Evolutionary conservation across 1,140 invertebrate species (phyloP).

Genomic region (Pogonognathellus flavescens): DNA sequence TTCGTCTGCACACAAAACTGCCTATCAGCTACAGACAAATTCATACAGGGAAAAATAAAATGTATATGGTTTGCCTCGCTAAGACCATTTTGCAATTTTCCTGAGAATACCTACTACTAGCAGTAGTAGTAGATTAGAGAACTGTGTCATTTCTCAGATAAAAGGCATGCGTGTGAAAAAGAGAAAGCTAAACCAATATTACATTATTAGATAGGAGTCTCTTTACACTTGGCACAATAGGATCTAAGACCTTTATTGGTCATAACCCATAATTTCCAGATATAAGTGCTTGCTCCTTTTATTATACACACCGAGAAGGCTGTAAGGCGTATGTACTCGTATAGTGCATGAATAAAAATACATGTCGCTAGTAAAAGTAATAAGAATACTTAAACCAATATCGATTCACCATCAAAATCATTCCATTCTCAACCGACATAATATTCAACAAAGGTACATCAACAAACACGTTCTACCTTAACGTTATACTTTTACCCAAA

Average conservation of each 20-base stretch:
- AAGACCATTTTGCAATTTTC: not conserved
- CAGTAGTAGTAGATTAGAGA: not conserved
- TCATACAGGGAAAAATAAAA: not conserved
- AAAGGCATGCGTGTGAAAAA: constrained; percentile 12
- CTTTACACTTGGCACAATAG: constrained; percentile 39
- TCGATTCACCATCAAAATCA: constrained; percentile 26
- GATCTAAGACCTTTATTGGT: constrained; percentile 28
- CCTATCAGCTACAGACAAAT: too few species aligned
- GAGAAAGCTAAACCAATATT: constrained; percentile 35
- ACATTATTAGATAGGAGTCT: constrained; percentile 28
- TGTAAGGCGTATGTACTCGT: constrained; percentile 15
- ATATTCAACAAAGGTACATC: too few species aligned
- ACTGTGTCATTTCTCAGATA: not conserved
- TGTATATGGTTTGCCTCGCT: not conserved
- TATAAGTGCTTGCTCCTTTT: constrained; percentile 2
- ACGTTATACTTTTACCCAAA: too few species aligned
- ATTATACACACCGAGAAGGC: not conserved
- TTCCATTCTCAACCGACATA: not conserved
- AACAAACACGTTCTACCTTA: too few species aligned
- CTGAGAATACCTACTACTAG: too few species aligned
- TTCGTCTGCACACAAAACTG: too few species aligned
- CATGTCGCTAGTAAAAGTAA: not conserved
- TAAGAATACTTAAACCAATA: not conserved
- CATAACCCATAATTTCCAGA: constrained; percentile 38
- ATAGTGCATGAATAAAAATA: not conserved